phyloP scores from a whole-genome alignment of 2,888 invertebrate genomes.

The Galeruca laticollis region DNA sequence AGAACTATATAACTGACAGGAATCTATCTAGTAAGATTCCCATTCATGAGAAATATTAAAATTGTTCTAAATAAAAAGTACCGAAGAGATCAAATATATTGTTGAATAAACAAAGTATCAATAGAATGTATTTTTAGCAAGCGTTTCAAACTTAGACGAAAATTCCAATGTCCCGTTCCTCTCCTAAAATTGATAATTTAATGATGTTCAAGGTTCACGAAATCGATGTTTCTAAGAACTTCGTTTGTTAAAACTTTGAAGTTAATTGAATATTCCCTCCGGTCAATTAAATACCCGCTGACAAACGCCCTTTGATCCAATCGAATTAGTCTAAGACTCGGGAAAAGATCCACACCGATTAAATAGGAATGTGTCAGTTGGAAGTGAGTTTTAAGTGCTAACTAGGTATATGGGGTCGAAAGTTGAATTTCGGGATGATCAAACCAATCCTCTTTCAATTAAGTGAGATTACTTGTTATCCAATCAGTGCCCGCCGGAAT shows the following conservation, averaged over 20 bases:
- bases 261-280: background rate
- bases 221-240: background rate
- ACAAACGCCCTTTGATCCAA: constrained; percentile 21
- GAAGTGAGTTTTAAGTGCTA: constrained; percentile 45
- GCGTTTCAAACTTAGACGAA: too few relatives aligned
- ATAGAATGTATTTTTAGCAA: too few relatives aligned
- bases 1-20: too few relatives aligned
- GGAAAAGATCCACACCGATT: constrained; percentile 27
- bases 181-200: background rate
- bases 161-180: too few relatives aligned
- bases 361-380: constrained; percentile 33
- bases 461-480: constrained; percentile 66
- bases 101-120: too few relatives aligned
- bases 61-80: too few relatives aligned
- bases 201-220: background rate
- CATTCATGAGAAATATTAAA: too few relatives aligned
- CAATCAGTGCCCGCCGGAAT: constrained; percentile 61
- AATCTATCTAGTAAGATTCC: too few relatives aligned
- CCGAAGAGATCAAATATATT: too few relatives aligned
- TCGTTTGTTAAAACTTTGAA: background rate
- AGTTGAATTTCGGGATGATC: constrained; percentile 59
- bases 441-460: constrained; percentile 66
- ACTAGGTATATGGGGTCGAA: constrained; percentile 51
- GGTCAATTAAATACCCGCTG: constrained; percentile 20
- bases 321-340: constrained; percentile 26